Conservation (phyloP, 2,888 invertebrate species). For the Caenorhabditis wallacei region DNA sequence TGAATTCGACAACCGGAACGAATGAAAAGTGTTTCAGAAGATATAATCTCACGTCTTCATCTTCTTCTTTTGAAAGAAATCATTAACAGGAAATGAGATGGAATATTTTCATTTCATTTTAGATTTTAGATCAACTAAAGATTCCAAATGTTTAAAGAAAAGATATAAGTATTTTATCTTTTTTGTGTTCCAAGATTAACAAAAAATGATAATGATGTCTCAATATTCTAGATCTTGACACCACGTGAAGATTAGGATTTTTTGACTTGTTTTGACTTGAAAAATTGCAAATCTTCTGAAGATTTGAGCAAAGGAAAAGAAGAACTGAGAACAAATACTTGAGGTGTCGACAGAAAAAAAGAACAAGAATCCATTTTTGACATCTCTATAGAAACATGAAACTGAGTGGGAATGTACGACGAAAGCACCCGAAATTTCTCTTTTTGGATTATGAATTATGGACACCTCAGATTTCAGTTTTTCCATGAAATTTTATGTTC, state of each 20-base stretch:
- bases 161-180: background rate
- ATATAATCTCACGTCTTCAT: conserved; percentile 5
- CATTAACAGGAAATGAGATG: conserved; percentile 20
- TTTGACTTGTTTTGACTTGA: conserved; percentile 35
- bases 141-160: background rate
- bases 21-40: conserved; percentile 44
- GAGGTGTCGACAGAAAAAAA: conserved; percentile 20
- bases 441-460: conserved; percentile 38
- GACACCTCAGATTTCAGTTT: conserved; percentile 13
- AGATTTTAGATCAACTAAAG: background rate
- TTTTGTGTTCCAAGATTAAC: conserved; percentile 22
- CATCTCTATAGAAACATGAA: conserved; percentile 57
- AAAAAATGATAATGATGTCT: conserved; percentile 8
- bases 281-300: conserved; percentile 17
- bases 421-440: conserved; percentile 13
- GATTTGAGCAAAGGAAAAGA: conserved; percentile 6
- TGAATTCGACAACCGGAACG: background rate
- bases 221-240: conserved; percentile 34
- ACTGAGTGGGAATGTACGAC: conserved; percentile 12
- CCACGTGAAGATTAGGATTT: conserved; percentile 32
- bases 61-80: background rate
- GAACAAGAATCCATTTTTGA: conserved; percentile 5
- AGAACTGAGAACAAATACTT: background rate
- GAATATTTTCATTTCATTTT: background rate
- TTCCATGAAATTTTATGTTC: conserved; percentile 1